Base-by-base conservation (phyloP, 2,113 vertebrate species). In the Tachycineta bicolor region DNA sequence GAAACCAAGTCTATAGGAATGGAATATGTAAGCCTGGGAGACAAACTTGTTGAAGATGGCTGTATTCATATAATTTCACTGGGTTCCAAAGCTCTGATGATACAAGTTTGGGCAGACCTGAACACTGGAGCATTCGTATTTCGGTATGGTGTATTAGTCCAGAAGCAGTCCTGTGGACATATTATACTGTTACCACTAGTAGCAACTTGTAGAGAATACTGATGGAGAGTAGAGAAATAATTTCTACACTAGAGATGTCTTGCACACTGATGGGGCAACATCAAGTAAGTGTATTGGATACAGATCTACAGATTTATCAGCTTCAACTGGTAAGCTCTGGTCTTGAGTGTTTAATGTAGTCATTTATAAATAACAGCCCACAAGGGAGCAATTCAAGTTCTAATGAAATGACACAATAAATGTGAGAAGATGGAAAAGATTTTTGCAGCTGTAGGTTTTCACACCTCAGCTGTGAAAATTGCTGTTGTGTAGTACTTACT, bases 41-140 rank as follows among this genome's bases (percentile, higher is more conserved):
- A 98, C 33, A 98, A 96, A 67, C 97, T 98, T 82, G 41, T 97
- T 67, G 99, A 99, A 92, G 98, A 98, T 69, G 97, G 98, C 70
- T 99, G 98, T 39, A 79, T 99, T 93, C 99, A 99, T 91, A 91
- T 99, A 78, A 96, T 99, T 88, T 99, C 99, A 34, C 83, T 99
- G 98, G 99, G 99, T 85, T 99, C 99, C 87, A 99, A 99, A 97
- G 98, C 98, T 5, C 43, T 99, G 97, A 99, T 99, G 99, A 98
- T 99, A 79, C 99, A 99, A 98, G 98, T 99, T 93, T 99, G 99
- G 99, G 98, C 98, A 43, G 98, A 99, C 95, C 94, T 99, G 92
- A 98, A 96, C 58, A 98, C 97, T 12, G 98, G 99, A 92, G 97
- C 97, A 14, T 98, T 99, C 67, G 98, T 98, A 79, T 99, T 99